phyloP scores from a whole-genome alignment of 2,888 invertebrate species.

The Nymphalis urticae region DNA sequence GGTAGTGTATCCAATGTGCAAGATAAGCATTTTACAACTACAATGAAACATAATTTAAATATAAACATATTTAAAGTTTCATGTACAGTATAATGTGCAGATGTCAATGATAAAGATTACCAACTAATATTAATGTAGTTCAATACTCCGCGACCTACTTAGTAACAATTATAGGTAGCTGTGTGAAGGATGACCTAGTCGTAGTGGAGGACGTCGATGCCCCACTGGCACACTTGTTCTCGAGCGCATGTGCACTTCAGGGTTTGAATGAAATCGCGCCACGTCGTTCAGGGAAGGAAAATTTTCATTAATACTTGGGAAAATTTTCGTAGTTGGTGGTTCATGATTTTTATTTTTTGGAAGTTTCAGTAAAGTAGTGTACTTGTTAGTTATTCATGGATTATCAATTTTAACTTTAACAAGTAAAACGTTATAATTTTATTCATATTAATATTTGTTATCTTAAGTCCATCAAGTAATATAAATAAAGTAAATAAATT shows the following conservation, averaged over 20 bases:
- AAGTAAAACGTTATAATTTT: background rate
- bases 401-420: background rate
- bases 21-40: too few species aligned
- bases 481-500: background rate
- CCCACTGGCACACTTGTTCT: slow-evolving; percentile 65
- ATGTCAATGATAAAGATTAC: too few species aligned
- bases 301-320: slow-evolving; percentile 24
- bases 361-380: background rate
- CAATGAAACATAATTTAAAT: too few species aligned
- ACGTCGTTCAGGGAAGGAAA: slow-evolving; percentile 28
- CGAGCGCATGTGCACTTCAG: slow-evolving; percentile 62
- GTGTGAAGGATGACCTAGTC: slow-evolving; percentile 56
- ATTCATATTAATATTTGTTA: background rate
- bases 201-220: slow-evolving; percentile 63
- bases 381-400: background rate
- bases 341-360: background rate
- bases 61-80: too few species aligned
- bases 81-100: too few species aligned
- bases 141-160: slow-evolving; percentile 57
- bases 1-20: too few species aligned
- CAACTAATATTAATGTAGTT: slow-evolving; percentile 34
- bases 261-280: slow-evolving; percentile 51
- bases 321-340: background rate
- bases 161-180: slow-evolving; percentile 49
- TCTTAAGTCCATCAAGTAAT: background rate